A percentile compares a stretch with the other conserved stretches of the same genome.
These are phyloP conservation scores for Campoplex capitator DNA, from an alignment of 2,888 invertebrate genomes.

Conservation along the genomic window DNA sequence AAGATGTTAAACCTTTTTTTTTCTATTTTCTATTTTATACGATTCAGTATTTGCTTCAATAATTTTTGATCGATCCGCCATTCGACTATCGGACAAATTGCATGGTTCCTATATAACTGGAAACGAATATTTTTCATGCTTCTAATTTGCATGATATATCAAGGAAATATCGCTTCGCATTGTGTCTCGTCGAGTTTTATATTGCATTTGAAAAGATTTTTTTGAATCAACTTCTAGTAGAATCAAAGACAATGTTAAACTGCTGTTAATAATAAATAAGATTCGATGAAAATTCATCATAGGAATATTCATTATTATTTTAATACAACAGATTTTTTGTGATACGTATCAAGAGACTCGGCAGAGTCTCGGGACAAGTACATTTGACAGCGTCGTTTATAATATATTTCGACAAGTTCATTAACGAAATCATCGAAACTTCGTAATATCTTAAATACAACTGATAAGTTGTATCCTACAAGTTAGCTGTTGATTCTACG, in stretches of 20 bases:
- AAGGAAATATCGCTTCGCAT: not conserved
- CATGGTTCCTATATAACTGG: constrained; percentile 4
- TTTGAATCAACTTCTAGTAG: not conserved
- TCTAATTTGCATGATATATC: constrained; percentile 3
- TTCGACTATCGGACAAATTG: constrained; percentile 22
- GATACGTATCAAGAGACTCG: too few relatives aligned
- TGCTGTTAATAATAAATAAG: too few relatives aligned
- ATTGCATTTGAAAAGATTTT: not conserved
- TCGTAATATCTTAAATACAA: not conserved
- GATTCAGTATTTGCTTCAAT: constrained; percentile 36
- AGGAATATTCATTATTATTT: too few relatives aligned
- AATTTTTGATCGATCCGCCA: constrained; percentile 38
- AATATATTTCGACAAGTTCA: too few relatives aligned
- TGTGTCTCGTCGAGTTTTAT: not conserved
- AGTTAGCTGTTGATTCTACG: not conserved
- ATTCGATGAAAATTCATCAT: too few relatives aligned
- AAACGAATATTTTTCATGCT: constrained; percentile 1
- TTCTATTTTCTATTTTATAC: constrained; percentile 11
- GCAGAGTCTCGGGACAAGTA: too few relatives aligned
- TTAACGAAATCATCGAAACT: too few relatives aligned
- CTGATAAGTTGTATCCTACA: too few relatives aligned
- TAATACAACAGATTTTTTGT: too few relatives aligned
- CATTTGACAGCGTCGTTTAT: too few relatives aligned
- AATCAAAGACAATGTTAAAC: too few relatives aligned
- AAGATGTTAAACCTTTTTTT: not conserved